These are phyloP conservation scores for Benitochromis conjunctus DNA, from an alignment of 2,113 vertebrate species.

Conservation along the genomic window DNA sequence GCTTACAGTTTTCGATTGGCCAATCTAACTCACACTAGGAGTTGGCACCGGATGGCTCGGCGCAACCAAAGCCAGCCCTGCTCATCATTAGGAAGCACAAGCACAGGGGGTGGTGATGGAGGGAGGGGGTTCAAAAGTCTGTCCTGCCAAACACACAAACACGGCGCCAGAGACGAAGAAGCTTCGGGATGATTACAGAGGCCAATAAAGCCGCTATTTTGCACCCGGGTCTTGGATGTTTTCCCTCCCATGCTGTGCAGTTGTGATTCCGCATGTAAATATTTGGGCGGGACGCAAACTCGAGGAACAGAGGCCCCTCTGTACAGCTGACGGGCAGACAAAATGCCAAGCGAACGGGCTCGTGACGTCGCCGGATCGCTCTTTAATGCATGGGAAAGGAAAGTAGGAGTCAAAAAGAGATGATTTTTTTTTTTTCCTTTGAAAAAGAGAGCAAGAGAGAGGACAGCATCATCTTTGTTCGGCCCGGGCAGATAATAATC, in stretches of 20 bases:
- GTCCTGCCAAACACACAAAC: conserved; percentile 37
- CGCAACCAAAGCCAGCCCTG: conserved; percentile 30
- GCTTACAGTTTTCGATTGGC: conserved; percentile 21
- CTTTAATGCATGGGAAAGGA: conserved; percentile 30
- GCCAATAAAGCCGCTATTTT: conserved; percentile 34
- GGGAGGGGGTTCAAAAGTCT: conserved; percentile 29
- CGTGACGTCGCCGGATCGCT: conserved; percentile 11
- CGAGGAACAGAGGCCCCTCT: conserved; percentile 55
- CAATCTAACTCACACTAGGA: conserved; percentile 48
- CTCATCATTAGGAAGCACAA: conserved; percentile 54
- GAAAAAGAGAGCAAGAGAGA: not conserved
- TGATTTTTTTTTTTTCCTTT: not conserved
- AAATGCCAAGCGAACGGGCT: conserved; percentile 50
- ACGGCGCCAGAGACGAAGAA: not conserved
- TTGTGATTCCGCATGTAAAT: conserved; percentile 62
- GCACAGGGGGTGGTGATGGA: not conserved
- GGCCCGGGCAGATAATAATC: conserved; percentile 22
- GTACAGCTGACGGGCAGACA: conserved; percentile 3
- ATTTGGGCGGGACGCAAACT: conserved; percentile 47
- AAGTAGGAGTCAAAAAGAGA: conserved; percentile 1
- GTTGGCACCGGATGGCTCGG: conserved; percentile 37
- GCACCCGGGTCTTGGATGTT: conserved; percentile 20
- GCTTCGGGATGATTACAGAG: conserved; percentile 20
- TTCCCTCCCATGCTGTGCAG: conserved; percentile 46
- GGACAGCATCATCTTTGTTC: conserved; percentile 50